These are phyloP conservation scores for Phaetusa simplex DNA, from an alignment of 2,113 vertebrate genomes.

Conservation along the genomic window DNA sequence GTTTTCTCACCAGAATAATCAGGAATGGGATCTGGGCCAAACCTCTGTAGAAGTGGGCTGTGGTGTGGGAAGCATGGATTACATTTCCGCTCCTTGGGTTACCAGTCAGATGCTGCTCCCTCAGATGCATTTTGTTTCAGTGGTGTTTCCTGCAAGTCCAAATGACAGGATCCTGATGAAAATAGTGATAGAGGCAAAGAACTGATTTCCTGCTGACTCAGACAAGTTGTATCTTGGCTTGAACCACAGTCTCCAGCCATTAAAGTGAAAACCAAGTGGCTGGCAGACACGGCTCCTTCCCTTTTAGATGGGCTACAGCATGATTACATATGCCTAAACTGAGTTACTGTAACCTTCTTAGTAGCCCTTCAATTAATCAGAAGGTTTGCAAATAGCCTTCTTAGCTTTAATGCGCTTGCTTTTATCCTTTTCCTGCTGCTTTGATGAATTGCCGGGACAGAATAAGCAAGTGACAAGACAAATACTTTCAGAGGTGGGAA, in stretches of 20 bases:
- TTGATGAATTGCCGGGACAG: background rate
- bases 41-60: background rate
- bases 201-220: background rate
- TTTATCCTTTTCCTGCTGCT: background rate
- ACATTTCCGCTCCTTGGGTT: no score
- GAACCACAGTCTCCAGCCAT: background rate
- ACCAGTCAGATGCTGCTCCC: background rate
- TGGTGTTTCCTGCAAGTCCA: background rate
- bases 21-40: background rate
- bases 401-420: background rate
- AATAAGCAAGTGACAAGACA: background rate
- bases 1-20: background rate
- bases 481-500: background rate
- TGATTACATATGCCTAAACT: background rate
- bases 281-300: background rate
- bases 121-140: background rate
- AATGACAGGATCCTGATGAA: background rate
- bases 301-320: background rate
- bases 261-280: background rate
- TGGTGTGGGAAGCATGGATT: rapidly evolving
- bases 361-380: background rate
- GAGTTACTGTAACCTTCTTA: background rate
- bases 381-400: background rate
- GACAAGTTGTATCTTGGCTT: background rate
- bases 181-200: background rate